Conservation (phyloP, 2,888 invertebrate species). For the Pogonocherus hispidulus region DNA sequence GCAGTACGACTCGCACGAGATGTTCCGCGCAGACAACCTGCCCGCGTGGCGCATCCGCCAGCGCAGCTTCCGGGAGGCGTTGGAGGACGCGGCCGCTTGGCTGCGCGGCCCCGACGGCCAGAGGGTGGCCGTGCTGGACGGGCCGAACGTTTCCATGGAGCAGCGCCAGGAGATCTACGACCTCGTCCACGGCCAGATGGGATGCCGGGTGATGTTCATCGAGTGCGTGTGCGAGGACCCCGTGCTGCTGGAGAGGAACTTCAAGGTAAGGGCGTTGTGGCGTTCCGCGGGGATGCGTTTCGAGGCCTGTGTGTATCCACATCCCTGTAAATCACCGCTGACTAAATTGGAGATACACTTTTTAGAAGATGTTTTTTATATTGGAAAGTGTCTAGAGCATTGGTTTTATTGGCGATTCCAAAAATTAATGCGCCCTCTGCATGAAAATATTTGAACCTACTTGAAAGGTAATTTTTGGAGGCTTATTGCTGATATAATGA, state of each 20-base stretch:
- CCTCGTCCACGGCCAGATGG: constrained; percentile 79
- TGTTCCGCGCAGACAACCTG: constrained; percentile 88
- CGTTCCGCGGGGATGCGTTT: too few species aligned
- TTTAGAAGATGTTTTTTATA: too few species aligned
- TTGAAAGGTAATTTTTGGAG: too few species aligned
- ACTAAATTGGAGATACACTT: too few species aligned
- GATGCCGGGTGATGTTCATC: constrained; percentile 90
- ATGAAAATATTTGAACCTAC: too few species aligned
- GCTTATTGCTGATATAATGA: too few species aligned
- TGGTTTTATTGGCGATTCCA: too few species aligned
- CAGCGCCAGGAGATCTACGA: constrained; percentile 84
- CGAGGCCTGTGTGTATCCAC: too few species aligned
- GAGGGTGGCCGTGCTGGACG: constrained; percentile 82
- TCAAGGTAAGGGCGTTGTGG: constrained; percentile 69
- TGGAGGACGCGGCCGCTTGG: constrained; percentile 89
- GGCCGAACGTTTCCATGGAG: constrained; percentile 89
- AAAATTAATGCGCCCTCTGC: too few species aligned
- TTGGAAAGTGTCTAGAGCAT: too few species aligned
- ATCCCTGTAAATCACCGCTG: too few species aligned
- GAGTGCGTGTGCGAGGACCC: constrained; percentile 92
- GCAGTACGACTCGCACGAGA: constrained; percentile 86
- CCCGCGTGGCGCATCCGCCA: constrained; percentile 86
- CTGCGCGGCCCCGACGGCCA: constrained; percentile 74
- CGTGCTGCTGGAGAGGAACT: constrained; percentile 79
- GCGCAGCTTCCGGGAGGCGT: constrained; percentile 86